Percentiles rank a stretch among this genome's conserved stretches.
Conservation (phyloP, 2,113 vertebrate genomes). For the Pituophis catenifer region DNA sequence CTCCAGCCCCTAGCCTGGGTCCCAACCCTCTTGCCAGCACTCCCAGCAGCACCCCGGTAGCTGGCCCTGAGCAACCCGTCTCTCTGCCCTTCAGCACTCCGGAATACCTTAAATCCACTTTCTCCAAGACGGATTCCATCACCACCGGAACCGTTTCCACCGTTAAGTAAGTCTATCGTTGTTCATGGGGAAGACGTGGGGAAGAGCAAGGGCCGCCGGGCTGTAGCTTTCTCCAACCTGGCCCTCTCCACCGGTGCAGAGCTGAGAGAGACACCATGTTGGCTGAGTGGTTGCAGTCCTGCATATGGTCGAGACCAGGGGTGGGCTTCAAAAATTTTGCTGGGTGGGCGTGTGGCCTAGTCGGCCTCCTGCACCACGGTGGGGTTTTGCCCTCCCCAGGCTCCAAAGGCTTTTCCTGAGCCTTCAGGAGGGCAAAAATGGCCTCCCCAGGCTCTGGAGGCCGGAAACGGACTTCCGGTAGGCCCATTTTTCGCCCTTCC, state of each 20-base stretch:
- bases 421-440: too few relatives aligned
- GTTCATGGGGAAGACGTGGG: background rate
- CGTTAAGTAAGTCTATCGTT: constrained; percentile 85
- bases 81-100: constrained; percentile 86
- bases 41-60: constrained; percentile 72
- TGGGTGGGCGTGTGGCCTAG: too few relatives aligned
- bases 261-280: background rate
- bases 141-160: constrained; percentile 98
- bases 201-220: background rate
- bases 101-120: constrained; percentile 95
- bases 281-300: background rate
- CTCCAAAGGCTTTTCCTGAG: too few relatives aligned
- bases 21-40: constrained; percentile 78
- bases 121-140: constrained; percentile 99
- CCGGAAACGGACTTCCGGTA: too few relatives aligned
- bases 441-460: too few relatives aligned
- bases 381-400: too few relatives aligned
- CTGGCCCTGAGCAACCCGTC: constrained; percentile 82
- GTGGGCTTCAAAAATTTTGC: too few relatives aligned
- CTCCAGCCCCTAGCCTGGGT: constrained; percentile 77
- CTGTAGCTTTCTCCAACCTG: background rate
- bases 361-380: too few relatives aligned
- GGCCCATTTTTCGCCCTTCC: too few relatives aligned
- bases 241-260: background rate
- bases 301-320: background rate